These are phyloP conservation scores for Zygogramma bicolorata DNA, from an alignment of 2,888 invertebrate genomes.

Conservation along the genomic window DNA sequence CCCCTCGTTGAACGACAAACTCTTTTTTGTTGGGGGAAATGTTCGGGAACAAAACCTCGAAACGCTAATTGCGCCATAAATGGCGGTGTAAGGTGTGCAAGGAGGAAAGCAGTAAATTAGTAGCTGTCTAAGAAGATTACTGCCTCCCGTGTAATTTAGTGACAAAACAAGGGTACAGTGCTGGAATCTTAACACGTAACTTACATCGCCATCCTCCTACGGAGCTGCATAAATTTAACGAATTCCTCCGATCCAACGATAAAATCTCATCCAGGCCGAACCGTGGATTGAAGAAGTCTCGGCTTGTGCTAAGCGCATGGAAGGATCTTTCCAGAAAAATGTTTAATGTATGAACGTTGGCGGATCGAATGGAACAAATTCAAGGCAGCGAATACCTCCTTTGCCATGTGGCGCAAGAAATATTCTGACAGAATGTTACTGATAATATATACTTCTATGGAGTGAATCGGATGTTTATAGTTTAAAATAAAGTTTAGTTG, in stretches of 20 bases:
- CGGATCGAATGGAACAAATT: background rate
- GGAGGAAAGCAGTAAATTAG: slow-evolving; percentile 58
- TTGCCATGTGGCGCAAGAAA: background rate
- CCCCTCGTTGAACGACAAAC: slow-evolving; percentile 10
- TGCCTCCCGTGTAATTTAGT: slow-evolving; percentile 62
- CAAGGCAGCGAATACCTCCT: background rate
- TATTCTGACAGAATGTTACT: too few relatives aligned
- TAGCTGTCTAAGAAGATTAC: slow-evolving; percentile 62
- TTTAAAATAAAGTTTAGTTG: too few relatives aligned
- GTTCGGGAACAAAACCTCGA: slow-evolving; percentile 22
- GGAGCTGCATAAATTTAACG: slow-evolving; percentile 54
- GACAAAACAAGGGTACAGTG: slow-evolving; percentile 62
- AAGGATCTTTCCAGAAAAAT: slow-evolving; percentile 10
- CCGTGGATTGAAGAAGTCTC: slow-evolving; percentile 14
- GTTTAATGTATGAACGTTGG: slow-evolving; percentile 22
- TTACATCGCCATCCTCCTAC: slow-evolving; percentile 41
- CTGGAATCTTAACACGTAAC: slow-evolving; percentile 61
- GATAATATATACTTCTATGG: too few relatives aligned
- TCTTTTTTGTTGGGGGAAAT: slow-evolving; percentile 16
- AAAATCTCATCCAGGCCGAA: slow-evolving; percentile 42
- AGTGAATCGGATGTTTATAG: too few relatives aligned
- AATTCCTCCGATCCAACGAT: slow-evolving; percentile 46
- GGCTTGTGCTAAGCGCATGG: background rate
- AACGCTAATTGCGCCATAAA: slow-evolving; percentile 52
- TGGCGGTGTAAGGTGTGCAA: slow-evolving; percentile 50